A percentile compares a stretch with the other conserved stretches of the same genome.
phyloP scores from a whole-genome alignment of 2,888 invertebrate genomes.

The Agrilus mali region DNA sequence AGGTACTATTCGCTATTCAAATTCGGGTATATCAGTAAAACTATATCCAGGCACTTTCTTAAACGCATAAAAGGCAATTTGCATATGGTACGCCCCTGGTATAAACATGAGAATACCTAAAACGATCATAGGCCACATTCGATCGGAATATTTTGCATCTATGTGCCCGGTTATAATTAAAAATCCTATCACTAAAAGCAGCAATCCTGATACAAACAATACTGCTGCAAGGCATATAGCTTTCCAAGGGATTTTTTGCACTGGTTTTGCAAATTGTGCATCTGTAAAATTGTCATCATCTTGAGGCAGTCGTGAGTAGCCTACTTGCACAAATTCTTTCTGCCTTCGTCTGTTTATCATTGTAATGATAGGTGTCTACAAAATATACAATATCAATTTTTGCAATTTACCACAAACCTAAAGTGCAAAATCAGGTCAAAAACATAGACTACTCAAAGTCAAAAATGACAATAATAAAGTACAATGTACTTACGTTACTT shows the following conservation, averaged over 20 bases:
- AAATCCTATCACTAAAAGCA: conserved; percentile 42
- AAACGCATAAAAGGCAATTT: conserved; percentile 78
- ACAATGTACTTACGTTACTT: too few relatives aligned
- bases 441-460: too few relatives aligned
- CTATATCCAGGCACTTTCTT: conserved; percentile 73
- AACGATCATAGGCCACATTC: conserved; percentile 81
- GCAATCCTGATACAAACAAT: conserved; percentile 64
- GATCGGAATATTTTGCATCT: conserved; percentile 71
- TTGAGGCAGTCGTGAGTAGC: conserved; percentile 42
- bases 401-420: too few relatives aligned
- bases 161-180: conserved; percentile 72
- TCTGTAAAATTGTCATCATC: conserved; percentile 54
- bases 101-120: conserved; percentile 82
- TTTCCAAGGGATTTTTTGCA: conserved; percentile 70
- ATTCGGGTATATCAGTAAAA: conserved; percentile 81
- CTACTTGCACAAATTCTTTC: conserved; percentile 46
- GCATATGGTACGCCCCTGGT: conserved; percentile 82
- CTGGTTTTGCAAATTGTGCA: conserved; percentile 53
- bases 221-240: conserved; percentile 65
- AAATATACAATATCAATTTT: too few relatives aligned
- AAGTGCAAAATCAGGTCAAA: too few relatives aligned
- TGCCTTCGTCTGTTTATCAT: conserved; percentile 36
- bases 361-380: too few relatives aligned
- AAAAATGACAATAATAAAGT: too few relatives aligned
- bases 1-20: conserved; percentile 43